Conservation (phyloP, 1,140 invertebrate species). For the Lineus longissimus region DNA sequence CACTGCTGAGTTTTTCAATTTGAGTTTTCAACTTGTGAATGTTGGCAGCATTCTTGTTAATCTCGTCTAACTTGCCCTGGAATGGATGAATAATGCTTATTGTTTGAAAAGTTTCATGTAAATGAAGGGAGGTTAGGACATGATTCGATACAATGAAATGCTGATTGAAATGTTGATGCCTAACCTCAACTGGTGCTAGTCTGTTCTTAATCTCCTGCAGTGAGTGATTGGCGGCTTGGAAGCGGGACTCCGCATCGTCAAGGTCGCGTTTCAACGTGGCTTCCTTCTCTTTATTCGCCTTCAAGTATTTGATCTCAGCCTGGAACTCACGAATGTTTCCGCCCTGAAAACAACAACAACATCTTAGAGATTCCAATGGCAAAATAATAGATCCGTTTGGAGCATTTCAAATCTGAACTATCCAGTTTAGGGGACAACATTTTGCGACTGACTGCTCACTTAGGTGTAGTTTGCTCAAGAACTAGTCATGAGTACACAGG, state of each 20-base stretch:
- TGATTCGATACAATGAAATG: not conserved
- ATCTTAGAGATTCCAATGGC: no score
- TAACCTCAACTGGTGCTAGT: constrained; percentile 62
- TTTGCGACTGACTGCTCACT: no score
- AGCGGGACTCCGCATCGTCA: constrained; percentile 61
- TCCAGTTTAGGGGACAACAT: no score
- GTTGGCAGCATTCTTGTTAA: constrained; percentile 26
- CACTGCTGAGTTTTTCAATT: constrained; percentile 37
- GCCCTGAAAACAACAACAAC: constrained; percentile 27
- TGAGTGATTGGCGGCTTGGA: constrained; percentile 59
- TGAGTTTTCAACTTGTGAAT: constrained; percentile 37
- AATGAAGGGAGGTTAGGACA: no score
- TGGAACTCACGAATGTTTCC: constrained; percentile 32
- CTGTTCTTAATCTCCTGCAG: constrained; percentile 58
- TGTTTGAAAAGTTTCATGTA: no score
- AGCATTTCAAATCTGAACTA: no score
- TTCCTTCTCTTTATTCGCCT: constrained; percentile 46
- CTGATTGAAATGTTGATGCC: constrained; percentile 3
- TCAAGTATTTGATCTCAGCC: constrained; percentile 44
- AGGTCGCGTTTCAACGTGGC: constrained; percentile 53
- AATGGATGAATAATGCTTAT: not conserved
- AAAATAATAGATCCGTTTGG: not conserved
- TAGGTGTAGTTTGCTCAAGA: no score
- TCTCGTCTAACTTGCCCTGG: constrained; percentile 29
- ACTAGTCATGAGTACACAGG: no score